Evolutionary conservation across 2,797 vertebrate species (phyloP).

Genomic region (Sebastes aleutianus): DNA sequence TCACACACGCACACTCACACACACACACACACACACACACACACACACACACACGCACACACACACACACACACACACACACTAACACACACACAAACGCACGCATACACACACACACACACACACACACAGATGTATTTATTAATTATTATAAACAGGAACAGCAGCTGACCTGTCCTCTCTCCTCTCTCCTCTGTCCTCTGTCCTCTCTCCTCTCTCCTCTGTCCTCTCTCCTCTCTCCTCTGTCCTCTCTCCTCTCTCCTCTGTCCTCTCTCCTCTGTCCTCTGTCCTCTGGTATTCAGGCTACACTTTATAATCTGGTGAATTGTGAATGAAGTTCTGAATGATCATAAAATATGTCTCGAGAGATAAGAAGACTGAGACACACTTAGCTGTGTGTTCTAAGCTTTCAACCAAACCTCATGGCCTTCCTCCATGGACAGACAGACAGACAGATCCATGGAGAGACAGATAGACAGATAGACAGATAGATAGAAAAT

Average conservation of each 20-base stretch:
- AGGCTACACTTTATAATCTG: too few relatives aligned
- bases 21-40: not conserved
- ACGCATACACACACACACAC: not conserved
- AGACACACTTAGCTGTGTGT: too few relatives aligned
- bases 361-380: not conserved
- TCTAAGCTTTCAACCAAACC: too few relatives aligned
- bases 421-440: too few relatives aligned
- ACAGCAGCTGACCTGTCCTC: too few relatives aligned
- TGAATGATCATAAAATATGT: not conserved
- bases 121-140: not conserved
- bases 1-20: too few relatives aligned
- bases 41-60: not conserved
- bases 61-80: not conserved
- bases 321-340: not conserved
- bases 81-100: not conserved
- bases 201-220: not conserved
- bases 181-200: too few relatives aligned
- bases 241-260: too few relatives aligned
- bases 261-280: not conserved
- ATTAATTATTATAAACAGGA: not conserved
- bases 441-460: too few relatives aligned
- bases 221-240: not conserved
- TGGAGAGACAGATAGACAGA: not conserved
- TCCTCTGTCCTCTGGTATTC: not conserved
- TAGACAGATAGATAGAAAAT: not conserved